Base-by-base conservation (phyloP, 2,797 vertebrate species). In the Mionectes olivaceus region DNA sequence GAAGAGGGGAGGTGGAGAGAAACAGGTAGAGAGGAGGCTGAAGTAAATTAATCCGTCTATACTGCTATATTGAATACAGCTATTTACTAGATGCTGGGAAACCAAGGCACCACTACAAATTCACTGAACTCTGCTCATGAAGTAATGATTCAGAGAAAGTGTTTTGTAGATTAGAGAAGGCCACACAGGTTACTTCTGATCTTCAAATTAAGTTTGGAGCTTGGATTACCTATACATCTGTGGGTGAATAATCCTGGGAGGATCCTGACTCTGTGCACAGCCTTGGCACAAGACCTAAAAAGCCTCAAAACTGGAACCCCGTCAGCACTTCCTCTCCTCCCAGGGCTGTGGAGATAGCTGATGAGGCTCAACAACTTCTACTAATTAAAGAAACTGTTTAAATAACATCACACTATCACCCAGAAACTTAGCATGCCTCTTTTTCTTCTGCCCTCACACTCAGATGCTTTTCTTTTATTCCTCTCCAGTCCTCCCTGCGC, bases 381-480 rank as follows among this genome's bases (percentile, higher is more conserved):
- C 41, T 90, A 84, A 95, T 90, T 94, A 94, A 94, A 89, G 67
- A 79, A 96, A 87, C 56, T 94, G 95, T 93, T 97, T 87, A 63
- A 87, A 93, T 39, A 93, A 89, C 81, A 94, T 74, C 89, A 89
- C 53, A 52, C 83, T 57, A 47, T 89, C 59, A 37, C 49, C 69
- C 43, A 0, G 80, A 49, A 94, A 61, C 28, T 87, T 63, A 24
- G 22, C 39, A 77, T 0, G 0, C 35, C 82, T 41, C 30, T 94
- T 86, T 43, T 86, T 33, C 39, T 61, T 32, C 53, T 84, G 50
- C 28, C 4, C 49, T 89, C 37, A 32, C 0, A 1, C 44, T 80
- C 56, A 16, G 52, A 93, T 17, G 9, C n/a, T 93, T 93, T 78
- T 52, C 43, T 75, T 92, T 80, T 53, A 71, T 87, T 83, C 33